Evolutionary conservation across 1,140 invertebrate species (phyloP).

Genomic region (Mycetomoellerius zeteki): DNA sequence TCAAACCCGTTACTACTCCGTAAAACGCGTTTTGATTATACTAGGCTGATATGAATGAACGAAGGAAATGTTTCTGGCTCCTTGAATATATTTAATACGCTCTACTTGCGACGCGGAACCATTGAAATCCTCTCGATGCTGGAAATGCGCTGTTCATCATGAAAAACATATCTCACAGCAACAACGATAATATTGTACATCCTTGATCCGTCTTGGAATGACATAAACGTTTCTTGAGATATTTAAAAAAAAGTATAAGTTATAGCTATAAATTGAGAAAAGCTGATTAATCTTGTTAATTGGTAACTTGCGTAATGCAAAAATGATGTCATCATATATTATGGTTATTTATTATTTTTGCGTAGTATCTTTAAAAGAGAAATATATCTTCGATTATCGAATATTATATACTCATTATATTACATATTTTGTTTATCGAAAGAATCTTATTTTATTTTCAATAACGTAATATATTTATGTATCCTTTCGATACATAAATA

Average conservation of each 20-base stretch:
- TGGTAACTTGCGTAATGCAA: neutral
- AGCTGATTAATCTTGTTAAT: neutral
- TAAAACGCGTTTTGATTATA: conserved; percentile 25
- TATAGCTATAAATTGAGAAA: neutral
- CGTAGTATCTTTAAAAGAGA: neutral
- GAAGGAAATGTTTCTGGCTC: conserved; percentile 34
- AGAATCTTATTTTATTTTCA: neutral
- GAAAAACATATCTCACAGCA: neutral
- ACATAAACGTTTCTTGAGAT: neutral
- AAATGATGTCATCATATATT: neutral
- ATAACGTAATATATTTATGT: too few relatives aligned
- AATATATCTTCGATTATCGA: neutral
- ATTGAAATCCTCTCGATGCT: conserved; percentile 35
- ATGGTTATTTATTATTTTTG: neutral
- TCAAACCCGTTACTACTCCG: conserved; percentile 37
- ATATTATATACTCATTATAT: too few relatives aligned
- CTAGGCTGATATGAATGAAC: conserved; percentile 41
- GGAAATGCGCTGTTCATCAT: neutral
- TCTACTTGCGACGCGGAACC: conserved; percentile 42
- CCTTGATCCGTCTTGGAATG: neutral
- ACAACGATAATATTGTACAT: conserved; percentile 11
- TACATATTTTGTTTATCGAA: too few relatives aligned
- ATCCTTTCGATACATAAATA: neutral
- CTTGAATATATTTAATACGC: conserved; percentile 27
- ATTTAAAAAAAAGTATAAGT: neutral